Evolutionary conservation across 2,797 vertebrate species (phyloP), one percentile per base, ranked within the genome.

Genomic region (Paguma larvata): DNA sequence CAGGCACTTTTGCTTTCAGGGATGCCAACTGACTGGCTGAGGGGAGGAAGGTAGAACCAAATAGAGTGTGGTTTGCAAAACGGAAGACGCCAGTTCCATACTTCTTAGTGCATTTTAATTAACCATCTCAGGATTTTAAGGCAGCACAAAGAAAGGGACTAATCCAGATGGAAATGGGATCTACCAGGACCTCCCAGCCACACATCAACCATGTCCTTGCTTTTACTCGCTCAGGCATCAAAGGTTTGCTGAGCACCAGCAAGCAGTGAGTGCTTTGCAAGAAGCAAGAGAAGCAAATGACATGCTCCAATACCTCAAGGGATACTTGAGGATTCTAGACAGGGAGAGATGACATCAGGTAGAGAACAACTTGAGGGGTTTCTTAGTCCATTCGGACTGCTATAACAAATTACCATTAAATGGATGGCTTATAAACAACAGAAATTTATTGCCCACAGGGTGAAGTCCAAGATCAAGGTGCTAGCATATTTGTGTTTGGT

Each of bases 41-140:
- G 32, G 48, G 56, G 44, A 21, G 0, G 0, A 73, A 62, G 5
- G 12, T 9, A 75, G 72, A 44, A 34, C 62, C 0, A 2, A 94
- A 70, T 6, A 51, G 12, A 94, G 15, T 51, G 23, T 51, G 46
- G 30, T 83, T 73, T 97, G 51, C 46, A 59, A 77, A 92, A 89
- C 34, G 90, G 56, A 93, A 95, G 85, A 82, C 38, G 41, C 46
- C 59, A 86, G 15, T 75, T 93, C 32, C 73, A 67, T 38, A 67
- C 73, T 38, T 97, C 67, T 88, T 56, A 48, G 27, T 68, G 68
- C 21, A 51, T 89, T 68, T 97, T 89, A 94, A 95, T 96, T 87
- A 97, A 88, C 62, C 23, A 63, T 85, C 21, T 34, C 44, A 13
- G 25, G 77, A 75, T 83, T 62, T 83, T 38, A 96, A 48, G 51